phyloP scores from a whole-genome alignment of 1,140 invertebrate genomes.

The Copidosoma floridanum region DNA sequence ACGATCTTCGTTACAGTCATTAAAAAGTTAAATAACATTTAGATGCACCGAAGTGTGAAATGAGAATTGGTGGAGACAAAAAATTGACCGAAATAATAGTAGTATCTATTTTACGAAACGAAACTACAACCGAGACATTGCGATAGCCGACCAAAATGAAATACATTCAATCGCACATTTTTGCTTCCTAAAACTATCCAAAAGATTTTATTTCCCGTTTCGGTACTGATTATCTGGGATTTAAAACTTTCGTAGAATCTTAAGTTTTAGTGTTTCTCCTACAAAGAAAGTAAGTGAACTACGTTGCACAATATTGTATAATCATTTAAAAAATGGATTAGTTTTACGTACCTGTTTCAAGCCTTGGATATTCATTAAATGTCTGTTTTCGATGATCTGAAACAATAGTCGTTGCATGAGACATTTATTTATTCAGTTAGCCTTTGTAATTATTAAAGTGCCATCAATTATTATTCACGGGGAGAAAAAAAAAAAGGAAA shows the following conservation, averaged over 20 bases:
- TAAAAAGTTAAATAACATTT: slow-evolving; percentile 6
- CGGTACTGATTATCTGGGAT: background rate
- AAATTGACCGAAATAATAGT: slow-evolving; percentile 22
- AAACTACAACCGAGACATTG: slow-evolving; percentile 29
- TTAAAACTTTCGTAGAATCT: slow-evolving; percentile 10
- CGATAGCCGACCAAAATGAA: slow-evolving; percentile 7
- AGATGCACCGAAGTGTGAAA: slow-evolving; percentile 3
- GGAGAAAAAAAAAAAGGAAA: no score
- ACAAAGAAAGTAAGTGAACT: no score
- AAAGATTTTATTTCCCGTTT: slow-evolving; percentile 15
- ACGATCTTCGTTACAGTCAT: no score
- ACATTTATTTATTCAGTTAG: no score
- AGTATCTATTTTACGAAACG: no score
- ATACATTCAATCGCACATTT: background rate
- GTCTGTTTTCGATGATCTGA: slow-evolving; percentile 54
- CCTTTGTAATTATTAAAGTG: no score
- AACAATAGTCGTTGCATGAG: slow-evolving; percentile 36
- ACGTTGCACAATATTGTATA: no score
- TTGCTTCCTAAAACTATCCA: slow-evolving; percentile 1
- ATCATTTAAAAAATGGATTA: no score
- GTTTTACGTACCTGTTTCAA: slow-evolving; percentile 49
- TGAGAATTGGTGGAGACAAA: slow-evolving; percentile 21
- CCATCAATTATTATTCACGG: no score
- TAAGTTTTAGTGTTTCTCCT: no score
- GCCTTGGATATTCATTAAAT: slow-evolving; percentile 49